Evolutionary conservation across 2,113 vertebrate genomes (phyloP).

Genomic region (Dicaeum eximium): DNA sequence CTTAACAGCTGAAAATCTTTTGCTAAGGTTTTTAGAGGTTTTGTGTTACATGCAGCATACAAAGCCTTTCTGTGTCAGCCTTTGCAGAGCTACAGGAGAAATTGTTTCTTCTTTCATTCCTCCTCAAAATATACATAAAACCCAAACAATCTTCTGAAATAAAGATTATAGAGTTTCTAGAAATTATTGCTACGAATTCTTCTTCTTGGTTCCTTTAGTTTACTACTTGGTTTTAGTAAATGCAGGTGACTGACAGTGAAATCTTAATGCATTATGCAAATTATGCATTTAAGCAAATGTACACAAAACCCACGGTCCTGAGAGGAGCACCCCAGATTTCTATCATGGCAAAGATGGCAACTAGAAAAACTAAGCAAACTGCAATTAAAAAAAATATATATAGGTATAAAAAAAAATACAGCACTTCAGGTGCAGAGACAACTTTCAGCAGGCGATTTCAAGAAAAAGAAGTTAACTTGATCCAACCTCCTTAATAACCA

Average conservation of each 20-base stretch:
- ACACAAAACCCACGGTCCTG: not conserved
- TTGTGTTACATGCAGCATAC: not conserved
- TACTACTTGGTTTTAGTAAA: not conserved
- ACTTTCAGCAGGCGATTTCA: not conserved
- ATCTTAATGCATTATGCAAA: not conserved
- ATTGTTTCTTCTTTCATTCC: not conserved
- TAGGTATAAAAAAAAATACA: not conserved
- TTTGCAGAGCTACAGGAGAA: not conserved
- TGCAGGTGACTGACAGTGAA: not conserved
- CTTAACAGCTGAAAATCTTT: not conserved
- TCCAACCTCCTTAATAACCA: slow-evolving; percentile 80
- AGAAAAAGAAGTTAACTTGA: slow-evolving; percentile 26
- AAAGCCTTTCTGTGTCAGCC: not conserved
- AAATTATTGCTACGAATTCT: not conserved
- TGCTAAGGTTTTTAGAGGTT: not conserved
- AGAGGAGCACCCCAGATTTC: not conserved
- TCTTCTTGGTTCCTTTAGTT: not conserved
- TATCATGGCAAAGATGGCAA: not conserved
- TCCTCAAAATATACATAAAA: not conserved
- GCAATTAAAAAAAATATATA: not conserved
- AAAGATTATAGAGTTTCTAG: not conserved
- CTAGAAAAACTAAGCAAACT: not conserved
- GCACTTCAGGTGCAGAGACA: not conserved
- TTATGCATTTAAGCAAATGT: rapidly evolving
- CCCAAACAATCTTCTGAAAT: not conserved